These are phyloP conservation scores for Agrochola macilenta DNA, from an alignment of 2,888 invertebrate species.

Conservation along the genomic window DNA sequence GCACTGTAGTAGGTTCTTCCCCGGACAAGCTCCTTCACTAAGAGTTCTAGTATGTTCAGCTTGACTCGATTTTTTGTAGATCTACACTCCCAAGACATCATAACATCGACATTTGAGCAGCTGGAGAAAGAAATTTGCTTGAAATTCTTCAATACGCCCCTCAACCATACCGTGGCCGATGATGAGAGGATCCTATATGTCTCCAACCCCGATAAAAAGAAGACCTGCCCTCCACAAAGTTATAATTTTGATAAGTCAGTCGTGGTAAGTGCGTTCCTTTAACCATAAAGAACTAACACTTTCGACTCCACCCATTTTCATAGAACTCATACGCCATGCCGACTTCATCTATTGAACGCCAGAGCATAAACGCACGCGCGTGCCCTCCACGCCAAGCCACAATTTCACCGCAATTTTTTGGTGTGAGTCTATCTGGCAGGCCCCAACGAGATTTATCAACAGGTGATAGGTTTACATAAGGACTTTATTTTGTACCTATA, in stretches of 20 bases:
- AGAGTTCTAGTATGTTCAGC: neutral
- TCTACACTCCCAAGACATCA: conserved; percentile 81
- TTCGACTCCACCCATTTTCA: too few relatives aligned
- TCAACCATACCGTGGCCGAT: conserved; percentile 64
- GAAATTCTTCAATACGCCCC: conserved; percentile 81
- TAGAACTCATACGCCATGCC: too few relatives aligned
- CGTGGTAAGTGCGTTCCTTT: conserved; percentile 69
- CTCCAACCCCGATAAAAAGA: conserved; percentile 79
- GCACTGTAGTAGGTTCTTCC: neutral
- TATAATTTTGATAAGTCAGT: conserved; percentile 75
- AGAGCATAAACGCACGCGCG: too few relatives aligned
- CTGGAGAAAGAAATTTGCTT: conserved; percentile 81
- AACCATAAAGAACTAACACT: too few relatives aligned
- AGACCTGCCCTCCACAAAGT: conserved; percentile 72
- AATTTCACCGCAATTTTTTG: too few relatives aligned
- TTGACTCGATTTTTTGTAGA: conserved; percentile 70
- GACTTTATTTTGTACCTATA: too few relatives aligned
- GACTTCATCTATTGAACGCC: too few relatives aligned
- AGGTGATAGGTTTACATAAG: too few relatives aligned
- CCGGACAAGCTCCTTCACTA: neutral
- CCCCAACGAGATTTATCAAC: too few relatives aligned
- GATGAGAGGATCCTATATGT: conserved; percentile 75
- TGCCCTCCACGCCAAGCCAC: too few relatives aligned
- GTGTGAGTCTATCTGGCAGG: too few relatives aligned
- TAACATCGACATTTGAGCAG: conserved; percentile 70